Evolutionary conservation across 2,797 vertebrate genomes (phyloP).

Genomic region (Crenichthys baileyi): DNA sequence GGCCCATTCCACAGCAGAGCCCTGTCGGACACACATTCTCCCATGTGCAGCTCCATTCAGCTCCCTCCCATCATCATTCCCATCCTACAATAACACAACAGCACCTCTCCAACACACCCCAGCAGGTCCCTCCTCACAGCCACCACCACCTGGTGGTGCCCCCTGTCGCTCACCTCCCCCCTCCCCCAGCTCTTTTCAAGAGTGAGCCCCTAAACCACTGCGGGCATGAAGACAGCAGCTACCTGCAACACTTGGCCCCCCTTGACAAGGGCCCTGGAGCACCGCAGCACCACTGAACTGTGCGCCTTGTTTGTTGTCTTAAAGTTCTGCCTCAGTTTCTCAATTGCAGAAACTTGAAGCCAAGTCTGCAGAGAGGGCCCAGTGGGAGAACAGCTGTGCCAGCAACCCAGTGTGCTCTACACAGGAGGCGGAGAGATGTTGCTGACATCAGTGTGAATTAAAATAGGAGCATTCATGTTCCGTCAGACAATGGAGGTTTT

Average conservation of each 20-base stretch:
- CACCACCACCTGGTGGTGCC: conserved; percentile 86
- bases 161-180: conserved; percentile 88
- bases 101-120: conserved; percentile 82
- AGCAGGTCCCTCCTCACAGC: conserved; percentile 81
- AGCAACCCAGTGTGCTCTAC: conserved; percentile 2
- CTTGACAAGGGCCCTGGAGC: conserved; percentile 86
- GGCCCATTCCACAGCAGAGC: conserved; percentile 79
- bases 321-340: conserved; percentile 48
- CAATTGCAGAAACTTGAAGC: conserved; percentile 11
- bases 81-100: conserved; percentile 76
- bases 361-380: conserved; percentile 13
- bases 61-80: conserved; percentile 87
- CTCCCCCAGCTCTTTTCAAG: conserved; percentile 95
- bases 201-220: conserved; percentile 95
- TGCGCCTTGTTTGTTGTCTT: conserved; percentile 43
- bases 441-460: not conserved
- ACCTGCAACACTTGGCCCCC: conserved; percentile 89
- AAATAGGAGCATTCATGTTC: conserved; percentile 1
- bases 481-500: conserved; percentile 8
- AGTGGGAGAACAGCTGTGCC: not conserved
- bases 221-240: conserved; percentile 88
- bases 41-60: conserved; percentile 89
- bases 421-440: conserved; percentile 4
- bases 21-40: conserved; percentile 86
- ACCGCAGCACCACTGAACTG: conserved; percentile 88